phyloP scores from a whole-genome alignment of 2,797 vertebrate genomes.

The Poecilia picta region DNA sequence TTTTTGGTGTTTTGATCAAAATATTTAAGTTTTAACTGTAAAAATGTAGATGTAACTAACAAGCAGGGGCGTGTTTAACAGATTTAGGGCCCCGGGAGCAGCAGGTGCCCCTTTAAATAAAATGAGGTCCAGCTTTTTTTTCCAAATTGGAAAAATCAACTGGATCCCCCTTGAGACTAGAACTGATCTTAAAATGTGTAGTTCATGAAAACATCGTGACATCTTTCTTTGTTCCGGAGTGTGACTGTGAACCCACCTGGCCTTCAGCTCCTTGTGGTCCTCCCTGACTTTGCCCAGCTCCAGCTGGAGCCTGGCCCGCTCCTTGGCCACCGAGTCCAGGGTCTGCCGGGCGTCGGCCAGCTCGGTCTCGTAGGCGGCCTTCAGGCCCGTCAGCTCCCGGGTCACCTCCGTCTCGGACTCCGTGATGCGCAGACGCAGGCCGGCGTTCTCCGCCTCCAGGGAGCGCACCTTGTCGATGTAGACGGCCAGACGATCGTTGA shows the following conservation, averaged over 20 bases:
- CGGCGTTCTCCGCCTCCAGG: constrained; percentile 93
- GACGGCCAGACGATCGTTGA: constrained; percentile 93
- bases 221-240: not conserved
- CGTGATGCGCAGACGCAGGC: constrained; percentile 92
- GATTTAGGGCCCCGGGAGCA: not conserved
- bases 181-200: not conserved
- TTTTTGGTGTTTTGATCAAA: not conserved
- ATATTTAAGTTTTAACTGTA: not conserved
- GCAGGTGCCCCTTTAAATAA: not conserved
- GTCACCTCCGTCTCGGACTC: constrained; percentile 95
- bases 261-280: constrained; percentile 95
- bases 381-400: constrained; percentile 92
- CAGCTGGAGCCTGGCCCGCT: constrained; percentile 93
- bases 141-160: not conserved
- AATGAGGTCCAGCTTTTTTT: not conserved
- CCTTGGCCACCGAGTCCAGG: constrained; percentile 97
- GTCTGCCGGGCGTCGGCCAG: constrained; percentile 95
- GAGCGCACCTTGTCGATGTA: constrained; percentile 98
- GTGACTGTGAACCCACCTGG: constrained; percentile 81
- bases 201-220: not conserved
- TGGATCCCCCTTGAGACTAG: not conserved
- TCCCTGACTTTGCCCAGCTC: constrained; percentile 93
- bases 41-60: not conserved
- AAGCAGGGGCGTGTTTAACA: constrained; percentile 4
- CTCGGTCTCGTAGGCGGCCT: constrained; percentile 93